A percentile compares a stretch with the other conserved stretches of the same genome.
Conservation (phyloP, 1,140 invertebrate species). For the Caerostris darwini region DNA sequence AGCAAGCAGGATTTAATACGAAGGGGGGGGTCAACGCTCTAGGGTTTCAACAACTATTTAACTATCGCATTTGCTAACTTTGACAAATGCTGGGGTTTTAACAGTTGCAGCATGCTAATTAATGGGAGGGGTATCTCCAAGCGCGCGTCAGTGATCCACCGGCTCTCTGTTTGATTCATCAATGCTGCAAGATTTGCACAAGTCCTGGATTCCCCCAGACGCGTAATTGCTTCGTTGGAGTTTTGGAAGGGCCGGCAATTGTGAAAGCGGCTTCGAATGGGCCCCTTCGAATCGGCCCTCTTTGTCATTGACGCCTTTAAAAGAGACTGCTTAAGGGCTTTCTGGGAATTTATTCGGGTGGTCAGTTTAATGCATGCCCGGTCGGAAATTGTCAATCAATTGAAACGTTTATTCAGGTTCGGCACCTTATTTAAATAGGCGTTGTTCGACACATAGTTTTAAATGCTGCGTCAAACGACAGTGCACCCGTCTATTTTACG, state of each 20-base stretch:
- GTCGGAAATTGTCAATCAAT: background rate
- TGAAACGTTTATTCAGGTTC: background rate
- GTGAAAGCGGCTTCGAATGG: background rate
- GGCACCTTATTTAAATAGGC: too few species aligned
- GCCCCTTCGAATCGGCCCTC: background rate
- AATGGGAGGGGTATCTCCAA: background rate
- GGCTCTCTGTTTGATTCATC: background rate
- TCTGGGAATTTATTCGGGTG: background rate
- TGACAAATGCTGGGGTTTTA: slow-evolving; percentile 48
- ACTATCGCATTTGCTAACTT: slow-evolving; percentile 39
- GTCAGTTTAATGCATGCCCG: background rate
- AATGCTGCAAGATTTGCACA: slow-evolving; percentile 23
- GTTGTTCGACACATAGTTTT: too few species aligned
- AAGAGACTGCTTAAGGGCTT: background rate
- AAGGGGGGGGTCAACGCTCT: background rate
- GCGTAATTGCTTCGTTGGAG: background rate
- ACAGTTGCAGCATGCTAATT: slow-evolving; percentile 8
- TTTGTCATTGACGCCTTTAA: background rate
- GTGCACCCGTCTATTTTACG: too few species aligned
- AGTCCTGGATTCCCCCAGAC: background rate
- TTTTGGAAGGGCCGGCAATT: too few species aligned
- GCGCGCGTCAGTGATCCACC: background rate
- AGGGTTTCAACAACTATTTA: slow-evolving; percentile 32
- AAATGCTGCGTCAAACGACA: too few species aligned
- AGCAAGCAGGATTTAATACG: background rate